Evolutionary conservation across 2,113 vertebrate species (phyloP).

Genomic region (Pseudopipra pipra): DNA sequence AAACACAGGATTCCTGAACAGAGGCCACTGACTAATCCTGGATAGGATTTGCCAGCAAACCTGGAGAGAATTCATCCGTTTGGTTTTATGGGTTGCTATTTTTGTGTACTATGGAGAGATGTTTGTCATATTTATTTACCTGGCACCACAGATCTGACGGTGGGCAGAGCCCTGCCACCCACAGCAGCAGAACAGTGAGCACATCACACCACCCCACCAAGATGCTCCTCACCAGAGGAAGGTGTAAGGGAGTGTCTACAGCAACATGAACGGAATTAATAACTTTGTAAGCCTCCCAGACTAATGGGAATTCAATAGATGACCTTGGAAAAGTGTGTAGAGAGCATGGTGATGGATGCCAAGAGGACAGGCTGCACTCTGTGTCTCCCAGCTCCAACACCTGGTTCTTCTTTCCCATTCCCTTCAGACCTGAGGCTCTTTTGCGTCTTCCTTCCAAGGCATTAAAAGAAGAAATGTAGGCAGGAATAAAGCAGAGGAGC

Average conservation of each 20-base stretch:
- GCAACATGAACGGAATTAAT: neutral
- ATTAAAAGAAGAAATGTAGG: neutral
- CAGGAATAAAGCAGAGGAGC: slow-evolving; percentile 2
- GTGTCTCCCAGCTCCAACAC: neutral
- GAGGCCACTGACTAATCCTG: neutral
- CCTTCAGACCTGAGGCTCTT: neutral
- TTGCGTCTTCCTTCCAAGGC: neutral
- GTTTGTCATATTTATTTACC: neutral
- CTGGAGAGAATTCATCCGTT: neutral
- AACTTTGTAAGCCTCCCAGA: neutral
- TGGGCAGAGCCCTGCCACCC: neutral
- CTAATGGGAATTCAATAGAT: neutral
- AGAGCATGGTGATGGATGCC: neutral
- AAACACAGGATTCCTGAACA: slow-evolving; percentile 26
- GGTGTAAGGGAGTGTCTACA: neutral
- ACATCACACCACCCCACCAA: neutral
- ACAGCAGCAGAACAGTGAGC: neutral
- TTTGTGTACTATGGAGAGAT: accelerated
- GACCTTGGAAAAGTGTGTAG: neutral
- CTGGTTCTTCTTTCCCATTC: neutral
- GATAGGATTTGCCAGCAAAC: neutral
- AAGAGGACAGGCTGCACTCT: neutral
- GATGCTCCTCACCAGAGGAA: neutral
- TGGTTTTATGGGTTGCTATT: neutral
- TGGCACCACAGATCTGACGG: accelerated